Base-by-base conservation (phyloP, 2,113 vertebrate genomes). In the Petrocephalus microphthalmus region DNA sequence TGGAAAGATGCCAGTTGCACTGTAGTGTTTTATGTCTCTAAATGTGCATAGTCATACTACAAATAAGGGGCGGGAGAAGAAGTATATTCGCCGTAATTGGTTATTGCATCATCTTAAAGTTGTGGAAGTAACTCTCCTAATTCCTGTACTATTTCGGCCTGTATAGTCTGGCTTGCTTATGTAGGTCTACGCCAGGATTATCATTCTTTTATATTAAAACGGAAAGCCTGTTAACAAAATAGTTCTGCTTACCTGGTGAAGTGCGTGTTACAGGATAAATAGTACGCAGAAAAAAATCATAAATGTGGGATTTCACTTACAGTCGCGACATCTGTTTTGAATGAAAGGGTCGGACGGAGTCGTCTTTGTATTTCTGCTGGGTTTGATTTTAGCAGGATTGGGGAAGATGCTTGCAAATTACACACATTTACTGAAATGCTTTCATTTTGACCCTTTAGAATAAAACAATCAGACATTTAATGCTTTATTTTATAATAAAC, bases 101-200 rank as follows among this genome's bases (percentile, higher is more conserved):
- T 49, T 51, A 51, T 84, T 84, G 82, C 82, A 49, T 84, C 82
- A 84, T 49, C 82, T 84, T 51, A 15, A 84, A 47, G 45, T 52
- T 22, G 82, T 84, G 8, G 42, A 84, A 52, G 42, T 13, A 84
- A 78, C 49, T 25, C n/a, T 51, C n/a, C 49, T 51, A 4, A 11
- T 49, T 51, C 81, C 8, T 49, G 49, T 11, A 84, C 20, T 82
- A 11, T 45, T 17, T 45, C 5, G 15, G 42, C 74, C 15, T 42
- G 19, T 82, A 82, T 8, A 64, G 19, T n/a, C n/a, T 51, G n/a
- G 20, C 42, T 51, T 29, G 10, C 67, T 1, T 37, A 7, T 74
- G 67, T 37, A 42, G 42, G 42, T 42, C 42, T 42, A 74, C 29
- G 5, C 29, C 67, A 13, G 29, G 67, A 74, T 74, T 74, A 7